Evolutionary conservation across 2,888 invertebrate species (phyloP).

Genomic region (Baronia brevicornis): DNA sequence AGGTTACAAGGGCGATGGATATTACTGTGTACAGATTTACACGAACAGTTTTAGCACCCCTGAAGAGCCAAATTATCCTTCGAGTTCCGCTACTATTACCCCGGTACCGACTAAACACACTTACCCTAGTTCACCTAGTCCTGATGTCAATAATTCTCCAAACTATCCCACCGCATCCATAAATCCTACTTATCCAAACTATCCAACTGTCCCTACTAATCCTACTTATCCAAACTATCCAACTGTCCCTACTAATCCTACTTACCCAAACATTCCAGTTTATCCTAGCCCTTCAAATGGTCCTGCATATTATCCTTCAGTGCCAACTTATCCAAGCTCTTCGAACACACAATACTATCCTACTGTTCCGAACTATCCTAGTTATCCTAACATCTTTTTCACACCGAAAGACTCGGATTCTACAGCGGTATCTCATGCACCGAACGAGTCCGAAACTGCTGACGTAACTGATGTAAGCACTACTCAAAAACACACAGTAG

Average conservation of each 20-base stretch:
- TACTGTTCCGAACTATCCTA: constrained; percentile 13
- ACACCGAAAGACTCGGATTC: constrained; percentile 5
- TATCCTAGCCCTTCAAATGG: constrained; percentile 1
- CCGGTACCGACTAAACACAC: too few relatives aligned
- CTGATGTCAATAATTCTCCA: not conserved
- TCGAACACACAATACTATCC: too few relatives aligned
- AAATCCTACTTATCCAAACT: constrained; percentile 1
- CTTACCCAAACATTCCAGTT: constrained; percentile 4
- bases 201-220: not conserved
- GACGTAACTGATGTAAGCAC: constrained; percentile 15
- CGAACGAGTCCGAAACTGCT: constrained; percentile 16
- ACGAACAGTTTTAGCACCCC: too few relatives aligned
- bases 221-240: constrained; percentile 1
- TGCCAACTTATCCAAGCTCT: constrained; percentile 7
- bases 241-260: constrained; percentile 1
- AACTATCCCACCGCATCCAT: not conserved
- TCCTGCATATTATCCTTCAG: too few relatives aligned
- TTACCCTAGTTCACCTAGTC: too few relatives aligned
- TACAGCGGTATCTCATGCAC: constrained; percentile 21
- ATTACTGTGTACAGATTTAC: constrained; percentile 37
- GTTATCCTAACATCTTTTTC: constrained; percentile 10
- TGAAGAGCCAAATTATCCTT: too few relatives aligned
- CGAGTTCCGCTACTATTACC: too few relatives aligned
- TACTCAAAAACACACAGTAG: constrained; percentile 19
- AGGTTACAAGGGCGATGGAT: constrained; percentile 85